A percentile compares a stretch with the other conserved stretches of the same genome.
These are phyloP conservation scores for Oreochromis spilurus DNA, from an alignment of 2,113 vertebrate genomes.

Conservation along the genomic window DNA sequence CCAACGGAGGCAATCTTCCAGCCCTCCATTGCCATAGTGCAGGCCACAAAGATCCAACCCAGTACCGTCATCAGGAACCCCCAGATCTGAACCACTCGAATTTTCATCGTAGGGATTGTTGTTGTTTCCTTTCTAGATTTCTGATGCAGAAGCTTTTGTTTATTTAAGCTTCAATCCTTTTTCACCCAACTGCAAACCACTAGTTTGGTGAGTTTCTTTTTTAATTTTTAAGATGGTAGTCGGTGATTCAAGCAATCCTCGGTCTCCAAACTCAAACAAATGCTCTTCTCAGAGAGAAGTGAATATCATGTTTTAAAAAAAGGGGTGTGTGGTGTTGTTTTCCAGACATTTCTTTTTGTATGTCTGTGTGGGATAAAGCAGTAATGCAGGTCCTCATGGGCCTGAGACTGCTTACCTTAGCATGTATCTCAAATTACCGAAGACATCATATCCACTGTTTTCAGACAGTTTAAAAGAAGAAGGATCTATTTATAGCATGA, in stretches of 20 bases:
- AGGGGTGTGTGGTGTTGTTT: not conserved
- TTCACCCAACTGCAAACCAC: not conserved
- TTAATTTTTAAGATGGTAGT: not conserved
- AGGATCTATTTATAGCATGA: not conserved
- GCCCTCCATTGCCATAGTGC: conserved; percentile 90
- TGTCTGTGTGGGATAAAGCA: conserved; percentile 47
- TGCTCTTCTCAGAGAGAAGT: not conserved
- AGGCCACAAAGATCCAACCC: conserved; percentile 90
- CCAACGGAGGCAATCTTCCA: conserved; percentile 89
- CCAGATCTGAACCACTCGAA: conserved; percentile 79
- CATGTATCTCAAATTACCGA: conserved; percentile 53
- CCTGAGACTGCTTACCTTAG: conserved; percentile 35
- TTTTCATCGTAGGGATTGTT: conserved; percentile 44
- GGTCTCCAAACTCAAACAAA: not conserved
- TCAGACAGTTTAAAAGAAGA: not conserved
- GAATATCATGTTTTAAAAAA: not conserved
- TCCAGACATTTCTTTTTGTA: not conserved
- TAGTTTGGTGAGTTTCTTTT: not conserved
- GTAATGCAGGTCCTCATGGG: conserved; percentile 48
- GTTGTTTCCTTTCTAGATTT: not conserved
- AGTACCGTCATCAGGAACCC: conserved; percentile 82
- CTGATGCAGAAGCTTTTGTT: not conserved
- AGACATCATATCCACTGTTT: not conserved
- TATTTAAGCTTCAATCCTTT: not conserved
- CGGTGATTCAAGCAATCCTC: not conserved